phyloP scores from a whole-genome alignment of 2,113 vertebrate species.

The Eulemur rufifrons region DNA sequence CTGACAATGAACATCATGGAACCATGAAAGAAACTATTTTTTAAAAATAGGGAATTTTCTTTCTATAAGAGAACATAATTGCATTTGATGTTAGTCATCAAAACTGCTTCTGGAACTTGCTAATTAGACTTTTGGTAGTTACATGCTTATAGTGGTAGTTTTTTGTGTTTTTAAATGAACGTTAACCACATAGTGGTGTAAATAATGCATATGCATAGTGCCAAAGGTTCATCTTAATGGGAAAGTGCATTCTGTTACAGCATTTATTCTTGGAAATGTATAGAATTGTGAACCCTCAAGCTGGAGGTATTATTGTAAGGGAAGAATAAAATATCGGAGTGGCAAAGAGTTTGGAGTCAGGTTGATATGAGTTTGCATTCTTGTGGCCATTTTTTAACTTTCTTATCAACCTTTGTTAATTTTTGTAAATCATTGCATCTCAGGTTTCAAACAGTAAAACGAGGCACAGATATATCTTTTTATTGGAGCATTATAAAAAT shows the following conservation, averaged over 20 bases:
- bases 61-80: slow-evolving; percentile 31
- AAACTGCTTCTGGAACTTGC: slow-evolving; percentile 33
- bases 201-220: slow-evolving; percentile 45
- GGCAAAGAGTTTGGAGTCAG: neutral
- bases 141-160: neutral
- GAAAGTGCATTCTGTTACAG: neutral
- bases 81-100: slow-evolving; percentile 28
- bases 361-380: neutral
- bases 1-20: neutral
- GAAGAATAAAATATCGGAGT: neutral
- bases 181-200: slow-evolving; percentile 27
- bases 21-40: slow-evolving; percentile 27
- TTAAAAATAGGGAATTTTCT: neutral
- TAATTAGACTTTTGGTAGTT: slow-evolving; percentile 45
- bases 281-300: neutral
- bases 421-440: neutral
- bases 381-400: neutral
- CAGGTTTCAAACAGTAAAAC: neutral
- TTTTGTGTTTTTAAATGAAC: slow-evolving; percentile 37
- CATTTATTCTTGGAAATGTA: neutral
- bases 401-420: neutral
- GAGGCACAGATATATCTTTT: neutral
- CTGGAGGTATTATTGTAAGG: neutral
- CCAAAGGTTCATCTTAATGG: neutral
- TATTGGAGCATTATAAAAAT: neutral